Conservation (phyloP, 1,140 invertebrate genomes). For the Homarus americanus region DNA sequence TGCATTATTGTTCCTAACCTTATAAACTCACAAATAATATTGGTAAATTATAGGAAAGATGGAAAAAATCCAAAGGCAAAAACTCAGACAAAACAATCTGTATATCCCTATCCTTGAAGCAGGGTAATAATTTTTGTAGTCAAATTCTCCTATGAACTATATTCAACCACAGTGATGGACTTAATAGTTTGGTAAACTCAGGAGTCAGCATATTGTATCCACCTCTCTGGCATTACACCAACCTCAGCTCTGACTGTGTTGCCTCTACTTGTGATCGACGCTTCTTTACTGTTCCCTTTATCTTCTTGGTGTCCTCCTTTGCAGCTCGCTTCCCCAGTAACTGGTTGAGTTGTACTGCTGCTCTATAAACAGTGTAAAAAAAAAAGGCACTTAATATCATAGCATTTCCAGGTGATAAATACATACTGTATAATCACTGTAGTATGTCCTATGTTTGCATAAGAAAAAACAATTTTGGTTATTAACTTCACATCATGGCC, state of each 20-base stretch:
- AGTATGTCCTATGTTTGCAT: not conserved
- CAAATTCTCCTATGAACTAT: too few species aligned
- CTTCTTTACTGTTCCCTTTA: not conserved
- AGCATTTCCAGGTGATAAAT: not conserved
- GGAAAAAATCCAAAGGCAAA: too few species aligned
- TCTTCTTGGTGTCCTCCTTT: conserved; percentile 11
- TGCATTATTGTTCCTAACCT: too few species aligned
- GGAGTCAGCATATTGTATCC: too few species aligned
- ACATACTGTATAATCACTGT: not conserved
- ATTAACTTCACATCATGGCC: too few species aligned
- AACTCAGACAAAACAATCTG: too few species aligned
- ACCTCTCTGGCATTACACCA: not conserved
- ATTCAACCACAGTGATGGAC: too few species aligned
- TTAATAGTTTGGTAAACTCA: too few species aligned
- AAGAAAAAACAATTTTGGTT: not conserved
- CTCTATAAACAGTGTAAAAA: conserved; percentile 14
- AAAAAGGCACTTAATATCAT: not conserved
- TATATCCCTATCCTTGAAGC: too few species aligned
- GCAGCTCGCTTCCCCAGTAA: conserved; percentile 26
- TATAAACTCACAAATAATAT: too few species aligned
- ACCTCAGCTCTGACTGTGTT: conserved; percentile 45
- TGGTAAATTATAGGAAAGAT: too few species aligned
- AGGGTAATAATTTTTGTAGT: too few species aligned
- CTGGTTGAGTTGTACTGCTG: conserved; percentile 35
- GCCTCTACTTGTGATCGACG: conserved; percentile 4